A percentile compares a stretch with the other conserved stretches of the same genome.
Evolutionary conservation across 1,140 invertebrate species (phyloP).

Genomic region (Plutomurus gul): DNA sequence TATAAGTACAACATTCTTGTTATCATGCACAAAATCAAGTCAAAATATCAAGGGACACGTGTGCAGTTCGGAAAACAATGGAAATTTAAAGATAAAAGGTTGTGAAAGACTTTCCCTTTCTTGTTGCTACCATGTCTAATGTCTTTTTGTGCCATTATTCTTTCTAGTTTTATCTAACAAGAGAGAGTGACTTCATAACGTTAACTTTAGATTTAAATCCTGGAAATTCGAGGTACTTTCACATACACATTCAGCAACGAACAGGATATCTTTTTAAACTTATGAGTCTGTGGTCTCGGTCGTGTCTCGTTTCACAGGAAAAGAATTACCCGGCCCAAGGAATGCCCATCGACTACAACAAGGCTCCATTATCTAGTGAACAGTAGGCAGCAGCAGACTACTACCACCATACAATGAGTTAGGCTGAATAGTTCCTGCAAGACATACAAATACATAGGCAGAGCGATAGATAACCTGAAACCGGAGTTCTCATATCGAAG

Average conservation of each 20-base stretch:
- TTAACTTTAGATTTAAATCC: not conserved
- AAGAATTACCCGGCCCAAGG: no score
- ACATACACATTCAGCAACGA: not conserved
- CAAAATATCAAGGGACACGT: not conserved
- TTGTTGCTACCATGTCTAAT: not conserved
- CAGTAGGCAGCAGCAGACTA: no score
- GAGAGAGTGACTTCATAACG: not conserved
- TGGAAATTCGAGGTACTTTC: not conserved
- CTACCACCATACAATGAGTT: not conserved
- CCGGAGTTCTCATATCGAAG: not conserved
- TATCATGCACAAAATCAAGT: not conserved
- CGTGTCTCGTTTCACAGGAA: no score
- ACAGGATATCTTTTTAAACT: not conserved
- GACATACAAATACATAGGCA: not conserved
- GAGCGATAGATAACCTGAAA: no score
- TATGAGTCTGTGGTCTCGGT: not conserved
- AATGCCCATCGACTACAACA: no score
- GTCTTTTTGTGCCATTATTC: not conserved
- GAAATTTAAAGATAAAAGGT: not conserved
- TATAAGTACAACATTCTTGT: not conserved
- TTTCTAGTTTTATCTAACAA: not conserved
- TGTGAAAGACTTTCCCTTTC: not conserved
- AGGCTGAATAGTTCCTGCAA: not conserved
- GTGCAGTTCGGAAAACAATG: not conserved
- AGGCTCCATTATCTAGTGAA: no score